These are phyloP conservation scores for Premnoplex brunnescens DNA, from an alignment of 2,797 vertebrate species.

Conservation along the genomic window DNA sequence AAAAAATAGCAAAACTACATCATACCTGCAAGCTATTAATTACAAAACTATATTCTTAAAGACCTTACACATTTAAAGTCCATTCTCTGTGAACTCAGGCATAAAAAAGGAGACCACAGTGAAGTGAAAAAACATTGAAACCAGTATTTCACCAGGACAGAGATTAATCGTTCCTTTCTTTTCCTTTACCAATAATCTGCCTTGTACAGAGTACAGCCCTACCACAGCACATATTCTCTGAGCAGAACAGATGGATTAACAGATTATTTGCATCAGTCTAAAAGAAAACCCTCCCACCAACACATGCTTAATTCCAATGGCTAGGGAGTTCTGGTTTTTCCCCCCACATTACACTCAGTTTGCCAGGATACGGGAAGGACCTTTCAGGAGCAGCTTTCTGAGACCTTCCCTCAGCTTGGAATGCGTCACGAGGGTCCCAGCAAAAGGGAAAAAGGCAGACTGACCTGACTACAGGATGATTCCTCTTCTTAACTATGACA, in stretches of 20 bases:
- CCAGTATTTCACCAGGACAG: not conserved
- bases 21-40: not conserved
- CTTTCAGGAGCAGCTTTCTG: not conserved
- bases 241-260: not conserved
- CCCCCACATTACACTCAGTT: not conserved
- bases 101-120: not conserved
- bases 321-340: not conserved
- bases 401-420: not conserved
- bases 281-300: conserved; percentile 23
- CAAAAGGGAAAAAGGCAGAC: not conserved
- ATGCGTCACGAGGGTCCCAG: not conserved
- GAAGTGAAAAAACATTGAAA: not conserved
- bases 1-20: not conserved
- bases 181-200: not conserved
- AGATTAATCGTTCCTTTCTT: not conserved
- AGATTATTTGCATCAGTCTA: not conserved
- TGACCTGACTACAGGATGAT: not conserved
- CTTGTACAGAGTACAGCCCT: not conserved
- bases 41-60: not conserved
- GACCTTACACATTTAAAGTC: not conserved
- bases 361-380: not conserved
- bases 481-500: not conserved
- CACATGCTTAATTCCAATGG: not conserved
- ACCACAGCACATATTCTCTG: not conserved
- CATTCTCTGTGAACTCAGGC: not conserved